Base-by-base conservation (phyloP, 2,113 vertebrate genomes). In the Rhodinocichla rosea region DNA sequence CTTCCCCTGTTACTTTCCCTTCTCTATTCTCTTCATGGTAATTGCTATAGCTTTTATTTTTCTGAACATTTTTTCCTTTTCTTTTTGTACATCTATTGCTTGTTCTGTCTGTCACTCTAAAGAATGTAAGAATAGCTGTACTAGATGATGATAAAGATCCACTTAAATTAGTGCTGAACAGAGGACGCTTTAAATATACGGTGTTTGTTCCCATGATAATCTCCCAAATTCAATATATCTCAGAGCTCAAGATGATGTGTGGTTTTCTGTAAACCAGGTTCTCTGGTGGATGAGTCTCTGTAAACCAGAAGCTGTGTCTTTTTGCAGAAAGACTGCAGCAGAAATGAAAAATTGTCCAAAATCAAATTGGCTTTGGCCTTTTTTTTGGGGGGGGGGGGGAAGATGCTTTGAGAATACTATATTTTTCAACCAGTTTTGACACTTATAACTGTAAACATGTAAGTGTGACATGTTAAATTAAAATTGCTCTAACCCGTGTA, bases 201-300 rank as follows among this genome's bases (percentile, higher is more conserved):
- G 3, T 56, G 30, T 80, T 83, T 83, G 4, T 64, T 80, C 33
- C 32, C 21, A 3, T 24, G 30, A 22, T 52, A 37, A 5, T 52
- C 26, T 45, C 52, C 20, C 18, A 79, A 42, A 71, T 59, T 75
- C 45, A 68, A 1, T 63, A 40, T 42, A 33, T 62, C 21, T 85
- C 26, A 45, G 37, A 18, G 5, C 37, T 89, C 0, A 0, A 80
- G 53, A 35, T 33, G 16, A 65, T 8, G 9, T 6, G 3, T 21
- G 35, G 39, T 26, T 42, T 13, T 78, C 55, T 75, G 28, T 74
- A 94, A 94, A n/a, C 7, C 50, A 53, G 26, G 35, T 56, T 45
- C 16, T 67, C 40, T 20, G 6, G n/a, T 80, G 35, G 30, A 2
- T 17, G 35, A n/a, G 27, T 59, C 3, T 70, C 70, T 83, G 32